phyloP scores from a whole-genome alignment of 2,113 vertebrate species.

The Irena cyanogastra region DNA sequence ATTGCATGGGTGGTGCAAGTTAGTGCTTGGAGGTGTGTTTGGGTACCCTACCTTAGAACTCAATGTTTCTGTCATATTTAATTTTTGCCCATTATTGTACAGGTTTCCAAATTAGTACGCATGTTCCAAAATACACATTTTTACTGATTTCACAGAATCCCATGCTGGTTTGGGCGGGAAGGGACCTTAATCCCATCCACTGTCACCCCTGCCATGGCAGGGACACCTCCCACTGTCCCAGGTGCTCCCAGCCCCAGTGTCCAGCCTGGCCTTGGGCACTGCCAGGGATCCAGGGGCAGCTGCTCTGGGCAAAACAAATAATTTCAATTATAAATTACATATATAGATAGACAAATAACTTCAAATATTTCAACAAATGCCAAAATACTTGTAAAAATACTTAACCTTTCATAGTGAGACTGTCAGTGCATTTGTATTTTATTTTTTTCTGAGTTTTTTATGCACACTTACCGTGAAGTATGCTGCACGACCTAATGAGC shows the following conservation, averaged over 20 bases:
- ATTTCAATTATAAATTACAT: background rate
- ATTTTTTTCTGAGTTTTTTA: background rate
- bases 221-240: background rate
- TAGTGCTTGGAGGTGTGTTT: background rate
- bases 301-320: background rate
- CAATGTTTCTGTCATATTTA: background rate
- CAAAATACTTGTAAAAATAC: background rate
- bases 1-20: background rate
- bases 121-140: background rate
- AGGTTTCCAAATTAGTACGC: background rate
- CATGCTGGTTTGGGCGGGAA: background rate
- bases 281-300: background rate
- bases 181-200: rapidly evolving
- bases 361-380: background rate
- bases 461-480: too few species aligned
- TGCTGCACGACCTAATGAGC: background rate
- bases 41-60: background rate
- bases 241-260: background rate
- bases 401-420: background rate
- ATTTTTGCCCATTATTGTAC: background rate
- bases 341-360: background rate
- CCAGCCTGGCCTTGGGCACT: background rate
- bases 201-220: background rate
- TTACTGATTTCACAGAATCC: background rate
- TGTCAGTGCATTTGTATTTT: background rate